These are phyloP conservation scores for Poecilia gillii DNA, from an alignment of 2,797 vertebrate species.

Conservation along the genomic window DNA sequence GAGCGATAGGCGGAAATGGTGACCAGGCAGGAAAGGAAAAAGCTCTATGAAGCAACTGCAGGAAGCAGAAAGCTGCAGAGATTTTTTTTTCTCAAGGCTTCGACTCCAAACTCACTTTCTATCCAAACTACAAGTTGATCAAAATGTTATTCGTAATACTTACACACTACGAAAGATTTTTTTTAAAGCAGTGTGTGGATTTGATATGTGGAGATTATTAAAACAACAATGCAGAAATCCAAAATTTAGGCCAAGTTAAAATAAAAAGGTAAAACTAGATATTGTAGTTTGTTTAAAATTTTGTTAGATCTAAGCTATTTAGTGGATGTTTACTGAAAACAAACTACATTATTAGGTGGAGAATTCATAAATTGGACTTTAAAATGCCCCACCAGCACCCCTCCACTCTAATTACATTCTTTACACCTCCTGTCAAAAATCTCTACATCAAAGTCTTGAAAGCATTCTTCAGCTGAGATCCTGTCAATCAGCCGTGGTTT, in stretches of 20 bases:
- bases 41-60: slow-evolving; percentile 66
- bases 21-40: slow-evolving; percentile 61
- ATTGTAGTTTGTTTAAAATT: background rate
- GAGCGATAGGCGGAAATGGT: slow-evolving; percentile 64
- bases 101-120: background rate
- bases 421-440: background rate
- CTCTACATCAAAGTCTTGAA: background rate
- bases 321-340: background rate
- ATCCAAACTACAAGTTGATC: background rate
- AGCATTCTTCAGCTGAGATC: background rate
- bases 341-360: background rate
- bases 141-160: background rate
- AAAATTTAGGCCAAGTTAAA: background rate
- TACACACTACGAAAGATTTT: too few species aligned
- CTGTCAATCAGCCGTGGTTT: background rate
- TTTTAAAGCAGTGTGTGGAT: background rate
- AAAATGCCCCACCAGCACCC: background rate
- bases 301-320: background rate
- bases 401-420: background rate
- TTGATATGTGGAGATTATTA: background rate
- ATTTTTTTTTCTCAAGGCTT: background rate
- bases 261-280: background rate
- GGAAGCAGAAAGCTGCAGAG: slow-evolving; percentile 44
- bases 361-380: background rate
- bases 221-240: background rate